phyloP scores from a whole-genome alignment of 2,888 invertebrate genomes.

The Drosophila melanosoma region DNA sequence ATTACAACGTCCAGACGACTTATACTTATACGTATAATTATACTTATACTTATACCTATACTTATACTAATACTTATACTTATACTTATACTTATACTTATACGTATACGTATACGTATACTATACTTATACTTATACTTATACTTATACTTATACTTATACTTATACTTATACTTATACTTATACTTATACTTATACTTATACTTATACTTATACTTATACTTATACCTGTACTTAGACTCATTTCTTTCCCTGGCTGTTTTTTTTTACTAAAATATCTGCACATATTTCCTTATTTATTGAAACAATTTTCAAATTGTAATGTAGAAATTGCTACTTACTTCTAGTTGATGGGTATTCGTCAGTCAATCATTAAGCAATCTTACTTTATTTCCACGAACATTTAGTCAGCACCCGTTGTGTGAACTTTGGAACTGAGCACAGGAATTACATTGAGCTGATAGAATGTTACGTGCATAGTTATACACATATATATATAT shows the following conservation, averaged over 20 bases:
- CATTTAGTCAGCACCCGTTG: conserved; percentile 38
- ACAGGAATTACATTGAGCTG: conserved; percentile 35
- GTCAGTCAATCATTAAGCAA: neutral
- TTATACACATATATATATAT: neutral
- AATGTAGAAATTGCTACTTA: neutral
- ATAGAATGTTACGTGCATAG: conserved; percentile 39
- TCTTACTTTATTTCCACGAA: conserved; percentile 7
- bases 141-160: neutral
- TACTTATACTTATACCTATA: neutral
- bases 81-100: neutral
- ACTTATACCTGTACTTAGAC: neutral
- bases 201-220: neutral
- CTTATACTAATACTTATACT: neutral
- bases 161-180: neutral
- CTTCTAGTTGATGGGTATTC: conserved; percentile 2
- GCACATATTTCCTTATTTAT: neutral
- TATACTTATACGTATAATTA: neutral
- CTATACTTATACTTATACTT: neutral
- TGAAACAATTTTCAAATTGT: neutral
- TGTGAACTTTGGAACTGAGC: conserved; percentile 45
- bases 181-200: neutral
- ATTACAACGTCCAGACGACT: conserved; percentile 7
- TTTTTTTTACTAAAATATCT: neutral
- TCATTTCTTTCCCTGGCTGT: neutral
- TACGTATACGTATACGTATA: neutral